Evolutionary conservation across 2,888 invertebrate genomes (phyloP).

Genomic region (Malachius bipustulatus): DNA sequence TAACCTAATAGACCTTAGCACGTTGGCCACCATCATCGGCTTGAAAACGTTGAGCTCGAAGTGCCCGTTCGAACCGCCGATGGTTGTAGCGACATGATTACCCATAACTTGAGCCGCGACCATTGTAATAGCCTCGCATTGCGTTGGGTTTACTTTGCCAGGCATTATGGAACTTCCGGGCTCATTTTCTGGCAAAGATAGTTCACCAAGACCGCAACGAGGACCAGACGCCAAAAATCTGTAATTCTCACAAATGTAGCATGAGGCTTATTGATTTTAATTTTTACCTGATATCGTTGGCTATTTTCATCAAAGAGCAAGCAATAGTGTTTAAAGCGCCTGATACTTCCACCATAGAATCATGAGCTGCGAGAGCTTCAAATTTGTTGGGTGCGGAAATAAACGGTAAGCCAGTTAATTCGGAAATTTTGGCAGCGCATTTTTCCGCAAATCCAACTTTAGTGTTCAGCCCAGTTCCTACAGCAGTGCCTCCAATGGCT

Average conservation of each 20-base stretch:
- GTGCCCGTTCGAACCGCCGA: slow-evolving; percentile 93
- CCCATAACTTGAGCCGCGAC: slow-evolving; percentile 95
- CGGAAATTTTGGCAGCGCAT: slow-evolving; percentile 68
- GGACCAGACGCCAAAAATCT: slow-evolving; percentile 90
- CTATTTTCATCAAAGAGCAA: slow-evolving; percentile 91
- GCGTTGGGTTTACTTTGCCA: slow-evolving; percentile 98
- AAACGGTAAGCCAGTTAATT: slow-evolving; percentile 80
- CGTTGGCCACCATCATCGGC: slow-evolving; percentile 90
- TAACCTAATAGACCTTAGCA: slow-evolving; percentile 76
- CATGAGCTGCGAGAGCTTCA: slow-evolving; percentile 89
- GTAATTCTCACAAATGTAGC: slow-evolving; percentile 7
- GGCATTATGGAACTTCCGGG: slow-evolving; percentile 99
- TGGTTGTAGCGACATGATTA: slow-evolving; percentile 85
- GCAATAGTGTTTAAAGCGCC: slow-evolving; percentile 89
- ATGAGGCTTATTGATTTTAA: not conserved
- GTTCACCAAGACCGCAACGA: slow-evolving; percentile 87
- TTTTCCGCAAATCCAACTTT: slow-evolving; percentile 92
- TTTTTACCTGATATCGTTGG: slow-evolving; percentile 67
- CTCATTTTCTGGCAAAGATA: slow-evolving; percentile 93
- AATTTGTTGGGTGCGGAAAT: slow-evolving; percentile 93
- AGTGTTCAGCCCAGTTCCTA: slow-evolving; percentile 96
- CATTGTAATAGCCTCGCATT: slow-evolving; percentile 98
- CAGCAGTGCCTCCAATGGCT: slow-evolving; percentile 93
- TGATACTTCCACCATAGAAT: slow-evolving; percentile 88
- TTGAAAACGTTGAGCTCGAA: slow-evolving; percentile 99